Evolutionary conservation across 2,113 vertebrate species (phyloP), one percentile per base, ranked within the genome.

Genomic region (Eonycteris spelaea): DNA sequence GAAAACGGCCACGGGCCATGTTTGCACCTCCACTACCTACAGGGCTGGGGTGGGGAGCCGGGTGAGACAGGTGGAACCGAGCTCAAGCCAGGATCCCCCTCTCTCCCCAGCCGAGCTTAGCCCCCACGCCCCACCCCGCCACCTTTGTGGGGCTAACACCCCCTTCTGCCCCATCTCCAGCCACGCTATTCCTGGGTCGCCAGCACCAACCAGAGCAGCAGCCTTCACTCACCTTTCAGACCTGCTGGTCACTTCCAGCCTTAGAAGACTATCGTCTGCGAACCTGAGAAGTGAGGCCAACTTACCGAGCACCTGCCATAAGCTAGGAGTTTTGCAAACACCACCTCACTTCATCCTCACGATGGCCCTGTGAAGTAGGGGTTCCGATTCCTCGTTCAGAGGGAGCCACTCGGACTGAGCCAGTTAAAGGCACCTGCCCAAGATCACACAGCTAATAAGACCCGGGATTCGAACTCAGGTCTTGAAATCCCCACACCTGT

Each of bases 281-380:
- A n/a, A 40, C 51, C 85, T 24, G 26, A 24, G 55, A 12, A 79
- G 67, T 18, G 6, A 26, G 2, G 30, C 9, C 40, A 5, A 11
- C 16, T n/a, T 5, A 11, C 10, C 5, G 18, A 67, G 68, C 21
- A 22, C 86, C 40, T 33, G 6, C 26, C 40, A 7, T 4, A 3
- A 2, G 2, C 79, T 6, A 21, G 21, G 45, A 14, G n/a, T 51
- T 61, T 0, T 9, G 48, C 5, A 16, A 38, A 45, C 7, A 21
- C 63, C 8, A 3, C 6, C 24, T 65, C 51, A 14, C 40, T 16
- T 5, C 9, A 7, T 3, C 51, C 30, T 57, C 35, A 2, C 2
- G 0, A 3, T 0, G 10, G 48, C 33, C 30, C 57, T 28, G 4
- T 1, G 40, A 16, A 21, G 16, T 0, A 16, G 1, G 5, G 10